Conservation (phyloP, 2,113 vertebrate species). For the Eudyptes chrysolophus region DNA sequence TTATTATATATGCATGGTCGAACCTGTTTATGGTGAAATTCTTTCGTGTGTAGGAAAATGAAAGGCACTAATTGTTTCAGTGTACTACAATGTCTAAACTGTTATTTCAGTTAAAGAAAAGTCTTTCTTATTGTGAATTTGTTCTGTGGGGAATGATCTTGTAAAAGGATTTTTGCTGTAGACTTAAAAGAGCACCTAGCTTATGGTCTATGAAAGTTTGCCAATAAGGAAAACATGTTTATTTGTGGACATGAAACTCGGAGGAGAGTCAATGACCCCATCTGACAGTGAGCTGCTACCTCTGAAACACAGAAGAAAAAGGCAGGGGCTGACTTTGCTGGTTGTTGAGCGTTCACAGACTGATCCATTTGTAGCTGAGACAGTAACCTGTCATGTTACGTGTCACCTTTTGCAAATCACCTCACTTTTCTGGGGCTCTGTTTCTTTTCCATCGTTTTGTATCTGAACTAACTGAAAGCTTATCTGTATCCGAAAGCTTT, state of each 20-base stretch:
- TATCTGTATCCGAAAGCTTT: background rate
- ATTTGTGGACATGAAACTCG: background rate
- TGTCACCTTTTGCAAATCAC: background rate
- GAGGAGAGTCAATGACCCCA: background rate
- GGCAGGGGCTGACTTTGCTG: background rate
- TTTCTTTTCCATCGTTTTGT: background rate
- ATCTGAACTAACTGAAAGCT: background rate
- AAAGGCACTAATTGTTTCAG: background rate
- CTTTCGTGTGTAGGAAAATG: background rate
- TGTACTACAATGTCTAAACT: background rate
- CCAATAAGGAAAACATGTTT: background rate
- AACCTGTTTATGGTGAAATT: background rate
- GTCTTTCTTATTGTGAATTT: background rate
- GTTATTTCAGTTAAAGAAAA: background rate
- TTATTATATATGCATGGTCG: background rate
- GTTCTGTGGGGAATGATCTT: background rate
- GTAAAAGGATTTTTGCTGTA: background rate
- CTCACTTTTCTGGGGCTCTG: background rate
- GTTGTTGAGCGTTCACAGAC: rapidly evolving
- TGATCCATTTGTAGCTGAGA: background rate
- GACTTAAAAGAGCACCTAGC: background rate
- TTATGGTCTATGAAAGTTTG: background rate
- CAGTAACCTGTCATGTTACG: background rate
- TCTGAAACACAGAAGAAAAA: background rate
- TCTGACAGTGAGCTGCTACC: background rate